Conservation (phyloP, 2,797 vertebrate species). For the Toxotes lorentzi region DNA sequence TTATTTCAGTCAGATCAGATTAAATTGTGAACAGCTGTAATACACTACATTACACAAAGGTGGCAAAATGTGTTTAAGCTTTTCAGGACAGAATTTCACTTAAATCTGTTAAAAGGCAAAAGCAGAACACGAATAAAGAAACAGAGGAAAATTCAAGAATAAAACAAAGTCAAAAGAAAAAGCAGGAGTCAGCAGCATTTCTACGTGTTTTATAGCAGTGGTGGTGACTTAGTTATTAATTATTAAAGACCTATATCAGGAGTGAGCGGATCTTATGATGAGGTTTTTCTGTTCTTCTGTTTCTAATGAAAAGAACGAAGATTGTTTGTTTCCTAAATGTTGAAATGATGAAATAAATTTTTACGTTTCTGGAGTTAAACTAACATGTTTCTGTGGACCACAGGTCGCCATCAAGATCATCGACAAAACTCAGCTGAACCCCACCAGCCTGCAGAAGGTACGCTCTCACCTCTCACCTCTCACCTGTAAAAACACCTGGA, state of each 20-base stretch:
- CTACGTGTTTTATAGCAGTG: too few species aligned
- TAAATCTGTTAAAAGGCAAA: background rate
- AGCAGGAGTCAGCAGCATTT: too few species aligned
- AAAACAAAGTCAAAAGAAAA: too few species aligned
- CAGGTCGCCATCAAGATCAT: constrained; percentile 96
- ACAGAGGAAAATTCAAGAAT: too few species aligned
- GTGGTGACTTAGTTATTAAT: too few species aligned
- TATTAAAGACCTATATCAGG: too few species aligned
- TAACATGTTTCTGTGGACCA: background rate
- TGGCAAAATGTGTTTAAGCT: constrained; percentile 2
- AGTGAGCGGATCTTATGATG: too few species aligned
- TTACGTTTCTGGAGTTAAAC: background rate
- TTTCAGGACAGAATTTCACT: background rate
- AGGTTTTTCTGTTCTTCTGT: too few species aligned
- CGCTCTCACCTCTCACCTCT: constrained; percentile 5
- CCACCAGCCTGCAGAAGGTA: constrained; percentile 95
- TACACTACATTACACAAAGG: background rate
- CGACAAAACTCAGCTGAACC: constrained; percentile 95
- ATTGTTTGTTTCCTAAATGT: too few species aligned
- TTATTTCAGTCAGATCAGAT: background rate
- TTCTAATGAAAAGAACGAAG: background rate
- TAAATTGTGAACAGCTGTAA: background rate
- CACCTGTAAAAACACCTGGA: too few species aligned
- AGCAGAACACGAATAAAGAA: too few species aligned
- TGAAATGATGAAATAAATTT: too few species aligned